Conservation (phyloP, 1,140 invertebrate genomes). For the Potamilus streckersoni region DNA sequence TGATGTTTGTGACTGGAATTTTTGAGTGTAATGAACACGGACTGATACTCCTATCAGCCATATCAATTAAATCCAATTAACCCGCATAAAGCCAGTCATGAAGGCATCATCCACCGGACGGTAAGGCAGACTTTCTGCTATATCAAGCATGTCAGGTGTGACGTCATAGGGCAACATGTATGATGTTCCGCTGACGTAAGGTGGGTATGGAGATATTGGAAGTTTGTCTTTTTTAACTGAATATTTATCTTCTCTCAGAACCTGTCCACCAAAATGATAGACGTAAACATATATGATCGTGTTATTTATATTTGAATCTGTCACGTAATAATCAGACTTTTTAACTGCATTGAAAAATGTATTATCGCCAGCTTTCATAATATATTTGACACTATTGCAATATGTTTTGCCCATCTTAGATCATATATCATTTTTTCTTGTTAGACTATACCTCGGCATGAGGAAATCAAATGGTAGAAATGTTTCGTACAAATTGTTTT, state of each 20-base stretch:
- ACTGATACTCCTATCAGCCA: no score
- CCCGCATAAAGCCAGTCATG: not conserved
- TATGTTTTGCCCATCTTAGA: not conserved
- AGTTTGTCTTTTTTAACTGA: not conserved
- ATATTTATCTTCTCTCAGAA: not conserved
- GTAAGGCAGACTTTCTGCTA: not conserved
- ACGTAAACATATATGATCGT: not conserved
- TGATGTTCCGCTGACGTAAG: not conserved
- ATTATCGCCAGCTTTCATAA: not conserved
- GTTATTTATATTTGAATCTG: not conserved
- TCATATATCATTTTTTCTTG: conserved; percentile 9
- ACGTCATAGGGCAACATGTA: not conserved
- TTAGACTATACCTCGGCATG: conserved; percentile 2
- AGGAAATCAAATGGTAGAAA: conserved; percentile 6
- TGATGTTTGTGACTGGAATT: no score
- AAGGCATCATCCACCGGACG: not conserved
- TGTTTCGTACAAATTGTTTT: not conserved
- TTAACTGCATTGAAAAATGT: not conserved
- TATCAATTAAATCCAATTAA: no score
- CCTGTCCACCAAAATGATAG: not conserved
- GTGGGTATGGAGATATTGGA: not conserved
- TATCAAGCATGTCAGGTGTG: not conserved
- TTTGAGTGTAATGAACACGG: no score
- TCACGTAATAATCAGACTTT: not conserved
- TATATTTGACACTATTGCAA: not conserved